Percentiles rank a stretch among this genome's conserved stretches.
Conservation (phyloP, 2,888 invertebrate genomes). For the Diaprepes abbreviatus region DNA sequence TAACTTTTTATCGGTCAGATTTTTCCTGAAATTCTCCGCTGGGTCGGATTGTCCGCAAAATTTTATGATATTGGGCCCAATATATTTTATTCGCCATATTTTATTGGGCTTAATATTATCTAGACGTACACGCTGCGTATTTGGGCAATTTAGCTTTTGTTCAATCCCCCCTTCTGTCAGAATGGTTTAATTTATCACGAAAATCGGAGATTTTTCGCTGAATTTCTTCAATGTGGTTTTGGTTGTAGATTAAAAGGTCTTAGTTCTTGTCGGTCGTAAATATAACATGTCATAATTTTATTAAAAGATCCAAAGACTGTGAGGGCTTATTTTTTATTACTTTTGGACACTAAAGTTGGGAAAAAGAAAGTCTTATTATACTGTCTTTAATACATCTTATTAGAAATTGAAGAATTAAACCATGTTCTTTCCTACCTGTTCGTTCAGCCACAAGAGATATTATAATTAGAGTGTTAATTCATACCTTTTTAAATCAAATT, state of each 20-base stretch:
- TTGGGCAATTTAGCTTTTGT: slow-evolving; percentile 37
- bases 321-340: too few species aligned
- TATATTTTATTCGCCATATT: slow-evolving; percentile 44
- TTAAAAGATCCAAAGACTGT: neutral
- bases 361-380: too few species aligned
- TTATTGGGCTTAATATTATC: slow-evolving; percentile 48
- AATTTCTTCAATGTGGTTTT: slow-evolving; percentile 20
- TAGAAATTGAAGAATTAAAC: too few species aligned
- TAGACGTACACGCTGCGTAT: slow-evolving; percentile 40
- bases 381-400: too few species aligned
- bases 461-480: too few species aligned
- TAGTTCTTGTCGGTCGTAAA: neutral
- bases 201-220: slow-evolving; percentile 21
- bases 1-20: slow-evolving; percentile 43
- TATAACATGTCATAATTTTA: neutral
- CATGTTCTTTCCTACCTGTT: too few species aligned
- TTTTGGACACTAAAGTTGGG: too few species aligned
- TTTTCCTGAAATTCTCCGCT: slow-evolving; percentile 33
- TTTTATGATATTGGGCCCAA: slow-evolving; percentile 43
- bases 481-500: too few species aligned
- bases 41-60: slow-evolving; percentile 44
- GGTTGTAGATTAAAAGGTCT: slow-evolving; percentile 3
- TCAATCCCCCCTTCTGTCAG: slow-evolving; percentile 28
- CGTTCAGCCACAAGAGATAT: too few species aligned
- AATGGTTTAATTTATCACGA: slow-evolving; percentile 28